A percentile compares a stretch with the other conserved stretches of the same genome.
phyloP scores from a whole-genome alignment of 2,888 invertebrate genomes.

The Nematopogon swammerdamellus region DNA sequence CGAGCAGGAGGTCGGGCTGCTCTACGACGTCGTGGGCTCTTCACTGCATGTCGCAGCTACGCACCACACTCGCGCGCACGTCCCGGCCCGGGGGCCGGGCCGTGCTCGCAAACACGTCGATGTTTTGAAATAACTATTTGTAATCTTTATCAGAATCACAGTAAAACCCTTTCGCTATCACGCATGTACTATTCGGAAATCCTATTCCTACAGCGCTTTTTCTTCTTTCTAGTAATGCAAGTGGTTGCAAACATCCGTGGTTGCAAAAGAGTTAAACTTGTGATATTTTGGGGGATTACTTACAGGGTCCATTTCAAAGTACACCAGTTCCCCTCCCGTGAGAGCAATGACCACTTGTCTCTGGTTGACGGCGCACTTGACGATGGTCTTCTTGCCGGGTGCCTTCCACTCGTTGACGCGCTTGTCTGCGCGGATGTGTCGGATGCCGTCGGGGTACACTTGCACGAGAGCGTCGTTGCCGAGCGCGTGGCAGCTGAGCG shows the following conservation, averaged over 20 bases:
- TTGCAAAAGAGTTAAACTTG: too few species aligned
- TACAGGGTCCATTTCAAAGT: slow-evolving; percentile 99
- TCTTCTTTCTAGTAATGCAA: too few species aligned
- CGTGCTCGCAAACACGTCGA: slow-evolving; percentile 34
- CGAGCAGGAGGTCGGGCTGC: slow-evolving; percentile 44
- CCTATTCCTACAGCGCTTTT: too few species aligned
- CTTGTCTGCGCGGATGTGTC: slow-evolving; percentile 97
- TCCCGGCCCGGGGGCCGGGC: slow-evolving; percentile 24
- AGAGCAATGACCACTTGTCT: slow-evolving; percentile 97
- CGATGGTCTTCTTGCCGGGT: slow-evolving; percentile 94
- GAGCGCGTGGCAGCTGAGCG: slow-evolving; percentile 95
- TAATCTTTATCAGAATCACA: too few species aligned
- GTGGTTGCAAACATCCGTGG: too few species aligned
- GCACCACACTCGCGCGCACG: slow-evolving; percentile 29
- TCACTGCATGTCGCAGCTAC: slow-evolving; percentile 56
- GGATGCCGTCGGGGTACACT: slow-evolving; percentile 98
- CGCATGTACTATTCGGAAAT: too few species aligned
- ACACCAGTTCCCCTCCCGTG: slow-evolving; percentile 95
- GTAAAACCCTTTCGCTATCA: too few species aligned
- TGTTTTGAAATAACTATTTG: slow-evolving; percentile 1
- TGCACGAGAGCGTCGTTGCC: slow-evolving; percentile 98
- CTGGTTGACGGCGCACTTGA: slow-evolving; percentile 97
- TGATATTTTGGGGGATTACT: too few species aligned
- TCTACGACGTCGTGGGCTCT: slow-evolving; percentile 63
- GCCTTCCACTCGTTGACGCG: slow-evolving; percentile 99